These are phyloP conservation scores for Atrichornis clamosus DNA, from an alignment of 2,113 vertebrate species.

Conservation along the genomic window DNA sequence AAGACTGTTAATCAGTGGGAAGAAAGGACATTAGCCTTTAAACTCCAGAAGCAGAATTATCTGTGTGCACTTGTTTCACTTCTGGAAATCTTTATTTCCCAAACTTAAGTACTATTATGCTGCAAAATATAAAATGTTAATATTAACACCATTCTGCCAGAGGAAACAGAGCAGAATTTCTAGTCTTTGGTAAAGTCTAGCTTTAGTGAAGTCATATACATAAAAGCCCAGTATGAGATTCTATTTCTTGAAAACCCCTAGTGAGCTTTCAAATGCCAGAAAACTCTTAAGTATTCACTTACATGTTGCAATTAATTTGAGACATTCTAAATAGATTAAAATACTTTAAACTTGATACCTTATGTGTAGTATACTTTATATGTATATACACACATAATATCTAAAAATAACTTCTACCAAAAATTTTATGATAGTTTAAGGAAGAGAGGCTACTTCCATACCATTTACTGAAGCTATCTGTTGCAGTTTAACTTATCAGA, in stretches of 20 bases:
- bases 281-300: neutral
- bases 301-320: neutral
- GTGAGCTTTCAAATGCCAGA: neutral
- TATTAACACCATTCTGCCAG: neutral
- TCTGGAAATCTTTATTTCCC: neutral
- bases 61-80: neutral
- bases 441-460: neutral
- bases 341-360: neutral
- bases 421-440: neutral
- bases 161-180: neutral
- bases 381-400: neutral
- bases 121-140: neutral
- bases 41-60: neutral
- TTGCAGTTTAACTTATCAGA: neutral
- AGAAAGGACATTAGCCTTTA: neutral
- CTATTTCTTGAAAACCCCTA: neutral
- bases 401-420: neutral
- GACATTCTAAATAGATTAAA: neutral
- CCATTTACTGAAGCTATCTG: neutral
- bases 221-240: neutral
- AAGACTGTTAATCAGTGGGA: neutral
- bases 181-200: neutral
- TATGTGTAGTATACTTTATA: neutral
- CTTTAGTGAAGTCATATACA: neutral
- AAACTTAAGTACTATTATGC: neutral